Percentiles rank a stretch among this genome's conserved stretches.
phyloP scores from a whole-genome alignment of 2,113 vertebrate species.

The Eptesicus fuscus region DNA sequence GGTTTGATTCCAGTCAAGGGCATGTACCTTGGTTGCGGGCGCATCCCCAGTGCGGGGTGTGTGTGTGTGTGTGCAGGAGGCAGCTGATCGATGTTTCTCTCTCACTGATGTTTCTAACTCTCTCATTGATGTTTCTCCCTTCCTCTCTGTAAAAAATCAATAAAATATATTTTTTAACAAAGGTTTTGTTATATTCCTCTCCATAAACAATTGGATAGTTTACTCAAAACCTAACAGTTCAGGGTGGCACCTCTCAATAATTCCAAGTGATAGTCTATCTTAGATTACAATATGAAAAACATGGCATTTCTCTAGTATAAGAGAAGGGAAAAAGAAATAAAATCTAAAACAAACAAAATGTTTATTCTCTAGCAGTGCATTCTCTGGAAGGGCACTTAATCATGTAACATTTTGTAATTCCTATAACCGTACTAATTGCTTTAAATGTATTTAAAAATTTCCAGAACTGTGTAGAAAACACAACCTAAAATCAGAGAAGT shows the following conservation, averaged over 20 bases:
- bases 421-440: neutral
- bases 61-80: no score
- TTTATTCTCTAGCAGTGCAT: neutral
- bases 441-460: neutral
- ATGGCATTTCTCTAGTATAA: neutral
- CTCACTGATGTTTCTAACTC: no score
- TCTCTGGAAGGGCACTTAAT: neutral
- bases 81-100: no score
- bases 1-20: no score
- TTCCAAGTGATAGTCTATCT: neutral
- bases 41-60: no score
- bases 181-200: neutral
- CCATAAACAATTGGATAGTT: neutral
- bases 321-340: neutral
- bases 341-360: neutral
- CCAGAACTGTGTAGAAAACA: neutral
- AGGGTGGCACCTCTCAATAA: neutral
- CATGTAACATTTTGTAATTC: neutral
- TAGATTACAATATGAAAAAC: neutral
- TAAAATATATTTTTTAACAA: neutral
- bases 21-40: no score
- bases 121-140: no score
- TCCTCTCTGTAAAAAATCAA: no score
- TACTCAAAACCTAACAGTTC: neutral
- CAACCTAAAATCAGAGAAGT: neutral